phyloP scores from a whole-genome alignment of 1,140 invertebrate species.

The Micrasema minimum region DNA sequence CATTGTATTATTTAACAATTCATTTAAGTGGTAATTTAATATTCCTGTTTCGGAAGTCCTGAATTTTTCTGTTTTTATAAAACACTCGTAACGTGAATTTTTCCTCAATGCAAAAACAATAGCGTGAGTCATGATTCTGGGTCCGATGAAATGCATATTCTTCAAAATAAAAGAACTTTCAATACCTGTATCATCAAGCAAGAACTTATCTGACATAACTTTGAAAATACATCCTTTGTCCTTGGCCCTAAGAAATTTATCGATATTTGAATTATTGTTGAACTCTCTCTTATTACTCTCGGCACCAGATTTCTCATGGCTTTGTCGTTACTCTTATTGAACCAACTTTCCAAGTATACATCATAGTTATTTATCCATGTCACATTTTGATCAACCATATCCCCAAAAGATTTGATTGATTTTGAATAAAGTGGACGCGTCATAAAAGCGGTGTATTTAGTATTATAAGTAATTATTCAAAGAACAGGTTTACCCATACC shows the following conservation, averaged over 20 bases:
- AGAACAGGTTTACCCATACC: slow-evolving; percentile 15
- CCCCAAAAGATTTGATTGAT: slow-evolving; percentile 9
- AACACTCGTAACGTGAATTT: slow-evolving; percentile 36
- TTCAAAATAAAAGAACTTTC: slow-evolving; percentile 5
- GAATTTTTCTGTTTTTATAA: slow-evolving; percentile 31
- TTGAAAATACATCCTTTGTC: slow-evolving; percentile 21
- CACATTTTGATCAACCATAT: slow-evolving; percentile 14
- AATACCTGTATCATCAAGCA: not conserved
- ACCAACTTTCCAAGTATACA: not conserved
- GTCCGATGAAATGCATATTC: slow-evolving; percentile 21
- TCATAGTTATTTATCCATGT: slow-evolving; percentile 27
- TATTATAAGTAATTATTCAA: slow-evolving; percentile 23
- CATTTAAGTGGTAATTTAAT: slow-evolving; percentile 4
- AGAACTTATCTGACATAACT: slow-evolving; percentile 20
- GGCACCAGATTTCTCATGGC: not conserved
- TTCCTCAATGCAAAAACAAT: slow-evolving; percentile 17
- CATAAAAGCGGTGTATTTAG: slow-evolving; percentile 27
- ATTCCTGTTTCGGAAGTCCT: slow-evolving; percentile 30
- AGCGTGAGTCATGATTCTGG: slow-evolving; percentile 1
- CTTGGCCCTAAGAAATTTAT: not conserved
- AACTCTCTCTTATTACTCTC: not conserved
- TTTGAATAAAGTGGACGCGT: slow-evolving; percentile 23
- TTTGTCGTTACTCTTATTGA: slow-evolving; percentile 10
- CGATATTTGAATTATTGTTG: not conserved
- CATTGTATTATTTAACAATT: not conserved